Evolutionary conservation across 2,113 vertebrate species (phyloP), one percentile per base, ranked within the genome.

Genomic region (Pterophyllum scalare): DNA sequence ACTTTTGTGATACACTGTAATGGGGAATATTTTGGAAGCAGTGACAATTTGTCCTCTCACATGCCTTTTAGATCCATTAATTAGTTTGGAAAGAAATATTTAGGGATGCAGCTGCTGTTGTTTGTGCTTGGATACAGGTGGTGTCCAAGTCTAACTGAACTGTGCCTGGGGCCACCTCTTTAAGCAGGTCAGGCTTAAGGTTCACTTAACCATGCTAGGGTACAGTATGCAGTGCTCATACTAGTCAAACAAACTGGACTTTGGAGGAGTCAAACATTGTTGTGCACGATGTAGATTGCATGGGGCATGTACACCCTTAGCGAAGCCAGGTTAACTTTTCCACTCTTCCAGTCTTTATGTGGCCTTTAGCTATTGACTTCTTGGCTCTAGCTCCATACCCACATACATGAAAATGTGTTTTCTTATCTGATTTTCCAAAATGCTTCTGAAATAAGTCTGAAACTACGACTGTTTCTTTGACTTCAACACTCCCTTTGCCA

Each of bases 381-480:
- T 72, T 72, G 24, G 6, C 17, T 31, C 24, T 52, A 52, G 43
- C 46, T 33, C 19, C 46, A 72, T 72, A 33, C 4, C 26, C 46
- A n/a, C 26, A 54, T 72, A 33, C 46, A n/a, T 72, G 0, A 49
- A 72, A 72, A 26, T 52, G 19, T 6, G 20, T 31, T 31, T 70
- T 70, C 65, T 70, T 15, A 70, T 49, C 43, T 46, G 8, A 67
- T 67, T 46, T 70, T 70, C 65, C 43, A 52, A 72, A 72, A 72
- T 52, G 65, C 43, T 72, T 52, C 0, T 0, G 9, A 4, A 31
- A 31, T 31, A 28, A 72, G 46, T 72, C 26, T 54, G 67, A 72
- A 52, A 22, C 65, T 49, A 70, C 1, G 3, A 49, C 26, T 72
- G 46, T 33, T 54, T 72, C 19, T n/a, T 19, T 54, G 2, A n/a